Evolutionary conservation across 2,797 vertebrate species (phyloP).

Genomic region (Clarias laeviceps): DNA sequence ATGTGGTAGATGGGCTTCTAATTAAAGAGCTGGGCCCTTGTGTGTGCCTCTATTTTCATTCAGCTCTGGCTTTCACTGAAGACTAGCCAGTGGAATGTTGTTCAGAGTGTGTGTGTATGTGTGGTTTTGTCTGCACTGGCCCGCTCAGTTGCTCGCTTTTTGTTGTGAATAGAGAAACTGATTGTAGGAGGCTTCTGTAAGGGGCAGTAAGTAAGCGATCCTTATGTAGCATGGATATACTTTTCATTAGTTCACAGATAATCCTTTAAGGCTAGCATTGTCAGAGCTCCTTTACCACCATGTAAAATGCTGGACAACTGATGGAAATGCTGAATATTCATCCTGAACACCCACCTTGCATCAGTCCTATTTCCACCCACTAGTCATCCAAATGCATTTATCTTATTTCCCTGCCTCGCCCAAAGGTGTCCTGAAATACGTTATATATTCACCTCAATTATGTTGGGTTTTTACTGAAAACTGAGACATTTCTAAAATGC

Average conservation of each 20-base stretch:
- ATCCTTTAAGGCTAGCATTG: slow-evolving; percentile 34
- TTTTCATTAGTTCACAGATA: slow-evolving; percentile 55
- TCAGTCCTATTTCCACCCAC: slow-evolving; percentile 62
- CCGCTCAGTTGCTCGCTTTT: slow-evolving; percentile 52
- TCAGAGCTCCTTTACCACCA: slow-evolving; percentile 61
- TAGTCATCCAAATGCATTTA: slow-evolving; percentile 60
- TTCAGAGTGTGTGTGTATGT: slow-evolving; percentile 41
- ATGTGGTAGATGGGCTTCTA: slow-evolving; percentile 77
- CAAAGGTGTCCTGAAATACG: slow-evolving; percentile 42
- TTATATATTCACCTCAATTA: slow-evolving; percentile 45
- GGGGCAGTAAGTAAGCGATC: slow-evolving; percentile 47
- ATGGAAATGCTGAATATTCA: slow-evolving; percentile 61
- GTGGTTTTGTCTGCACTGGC: slow-evolving; percentile 46
- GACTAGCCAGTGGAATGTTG: slow-evolving; percentile 60
- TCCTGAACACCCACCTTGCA: slow-evolving; percentile 54
- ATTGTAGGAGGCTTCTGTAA: slow-evolving; percentile 51
- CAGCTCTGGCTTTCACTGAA: slow-evolving; percentile 61
- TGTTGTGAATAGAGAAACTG: slow-evolving; percentile 41
- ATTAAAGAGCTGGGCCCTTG: slow-evolving; percentile 70
- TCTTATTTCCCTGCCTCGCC: slow-evolving; percentile 67
- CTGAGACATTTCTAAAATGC: slow-evolving; percentile 55
- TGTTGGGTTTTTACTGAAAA: slow-evolving; percentile 66
- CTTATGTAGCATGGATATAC: slow-evolving; percentile 47
- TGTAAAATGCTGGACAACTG: slow-evolving; percentile 46
- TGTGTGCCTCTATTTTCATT: slow-evolving; percentile 72